Evolutionary conservation across 1,140 invertebrate genomes (phyloP).

Genomic region (Himalopsyche phryganea): DNA sequence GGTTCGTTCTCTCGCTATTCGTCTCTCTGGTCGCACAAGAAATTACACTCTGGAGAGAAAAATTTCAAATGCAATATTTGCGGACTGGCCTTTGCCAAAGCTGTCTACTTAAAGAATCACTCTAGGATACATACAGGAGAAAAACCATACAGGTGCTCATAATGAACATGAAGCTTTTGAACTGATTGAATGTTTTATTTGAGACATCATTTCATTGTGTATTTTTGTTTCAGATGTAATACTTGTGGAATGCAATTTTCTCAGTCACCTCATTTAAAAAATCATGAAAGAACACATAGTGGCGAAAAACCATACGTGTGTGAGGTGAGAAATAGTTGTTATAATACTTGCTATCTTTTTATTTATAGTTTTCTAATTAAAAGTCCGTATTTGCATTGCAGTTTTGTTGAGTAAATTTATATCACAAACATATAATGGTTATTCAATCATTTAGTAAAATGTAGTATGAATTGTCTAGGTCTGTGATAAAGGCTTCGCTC

Average conservation of each 20-base stretch:
- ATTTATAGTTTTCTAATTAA: too few relatives aligned
- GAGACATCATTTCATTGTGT: not conserved
- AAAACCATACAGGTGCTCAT: conserved; percentile 70
- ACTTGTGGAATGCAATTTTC: conserved; percentile 87
- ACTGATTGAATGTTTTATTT: too few relatives aligned
- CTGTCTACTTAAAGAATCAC: conserved; percentile 89
- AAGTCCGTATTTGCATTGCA: too few relatives aligned
- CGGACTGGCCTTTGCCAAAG: conserved; percentile 88
- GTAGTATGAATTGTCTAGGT: conserved; percentile 51
- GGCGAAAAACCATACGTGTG: conserved; percentile 88
- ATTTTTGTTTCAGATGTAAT: conserved; percentile 57
- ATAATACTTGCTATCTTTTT: too few relatives aligned
- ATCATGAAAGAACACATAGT: conserved; percentile 89
- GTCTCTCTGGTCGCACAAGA: conserved; percentile 81
- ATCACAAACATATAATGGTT: too few relatives aligned
- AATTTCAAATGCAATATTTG: conserved; percentile 91
- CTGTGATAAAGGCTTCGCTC: conserved; percentile 85
- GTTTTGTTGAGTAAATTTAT: too few relatives aligned
- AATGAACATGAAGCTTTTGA: conserved; percentile 12
- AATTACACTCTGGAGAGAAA: conserved; percentile 82
- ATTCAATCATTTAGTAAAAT: too few relatives aligned
- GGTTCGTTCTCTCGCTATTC: conserved; percentile 80
- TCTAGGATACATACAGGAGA: conserved; percentile 79
- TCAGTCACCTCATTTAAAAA: conserved; percentile 85
- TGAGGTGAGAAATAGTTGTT: conserved; percentile 56